phyloP scores from a whole-genome alignment of 2,797 vertebrate species.

The Antrozous pallidus region DNA sequence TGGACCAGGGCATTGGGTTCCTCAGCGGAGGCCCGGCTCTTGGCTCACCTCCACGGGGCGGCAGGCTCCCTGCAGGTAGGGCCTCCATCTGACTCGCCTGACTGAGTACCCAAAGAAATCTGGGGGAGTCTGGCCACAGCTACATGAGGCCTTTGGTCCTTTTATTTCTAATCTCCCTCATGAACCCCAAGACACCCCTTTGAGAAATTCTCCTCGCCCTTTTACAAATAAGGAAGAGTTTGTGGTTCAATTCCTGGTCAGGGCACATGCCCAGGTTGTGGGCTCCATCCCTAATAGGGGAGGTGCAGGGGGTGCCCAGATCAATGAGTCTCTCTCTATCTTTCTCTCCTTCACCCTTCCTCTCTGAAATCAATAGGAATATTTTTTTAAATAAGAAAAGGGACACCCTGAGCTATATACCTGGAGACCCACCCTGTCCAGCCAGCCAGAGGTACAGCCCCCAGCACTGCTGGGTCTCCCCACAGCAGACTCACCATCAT shows the following conservation, averaged over 20 bases:
- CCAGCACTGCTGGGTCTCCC: background rate
- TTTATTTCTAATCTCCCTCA: background rate
- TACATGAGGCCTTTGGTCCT: background rate
- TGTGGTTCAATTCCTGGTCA: no score
- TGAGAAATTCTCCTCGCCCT: background rate
- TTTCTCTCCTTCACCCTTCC: no score
- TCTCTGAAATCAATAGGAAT: no score
- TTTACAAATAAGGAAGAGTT: background rate
- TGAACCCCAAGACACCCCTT: background rate
- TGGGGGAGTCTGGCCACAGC: background rate
- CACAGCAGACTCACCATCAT: fast-evolving
- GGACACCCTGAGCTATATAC: background rate
- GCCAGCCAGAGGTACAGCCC: background rate
- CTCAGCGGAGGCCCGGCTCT: background rate
- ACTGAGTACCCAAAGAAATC: fast-evolving
- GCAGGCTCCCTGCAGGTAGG: background rate
- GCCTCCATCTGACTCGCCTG: background rate
- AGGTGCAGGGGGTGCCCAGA: no score
- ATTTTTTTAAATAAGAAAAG: background rate
- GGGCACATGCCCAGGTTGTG: no score
- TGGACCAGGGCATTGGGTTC: background rate
- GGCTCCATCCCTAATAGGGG: no score
- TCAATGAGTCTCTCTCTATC: no score
- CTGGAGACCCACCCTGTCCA: background rate
- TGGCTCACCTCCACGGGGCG: background rate